Conservation (phyloP, 2,888 invertebrate genomes). For the Drosophila nr. medialis region DNA sequence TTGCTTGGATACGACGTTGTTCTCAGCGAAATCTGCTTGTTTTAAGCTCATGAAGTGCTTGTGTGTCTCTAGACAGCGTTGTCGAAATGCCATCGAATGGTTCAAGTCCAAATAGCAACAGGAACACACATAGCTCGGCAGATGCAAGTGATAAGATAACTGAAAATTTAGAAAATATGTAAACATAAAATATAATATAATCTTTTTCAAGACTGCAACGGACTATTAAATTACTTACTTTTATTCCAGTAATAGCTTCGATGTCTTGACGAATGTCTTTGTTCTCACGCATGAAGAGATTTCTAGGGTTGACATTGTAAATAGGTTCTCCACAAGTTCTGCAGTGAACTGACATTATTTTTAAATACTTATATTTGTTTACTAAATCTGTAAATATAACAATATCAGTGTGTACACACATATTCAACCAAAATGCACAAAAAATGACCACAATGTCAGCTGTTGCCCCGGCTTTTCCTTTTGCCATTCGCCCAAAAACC, state of each 20-base stretch:
- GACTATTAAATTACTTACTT: slow-evolving; percentile 21
- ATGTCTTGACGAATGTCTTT: slow-evolving; percentile 39
- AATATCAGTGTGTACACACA: slow-evolving; percentile 16
- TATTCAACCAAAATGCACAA: background rate
- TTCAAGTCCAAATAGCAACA: slow-evolving; percentile 62
- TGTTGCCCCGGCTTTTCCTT: background rate
- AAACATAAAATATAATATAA: background rate
- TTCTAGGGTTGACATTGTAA: slow-evolving; percentile 50
- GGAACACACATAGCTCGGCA: slow-evolving; percentile 61
- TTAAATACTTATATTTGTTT: background rate
- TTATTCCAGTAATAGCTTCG: slow-evolving; percentile 50
- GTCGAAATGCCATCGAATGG: slow-evolving; percentile 54
- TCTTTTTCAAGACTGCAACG: background rate
- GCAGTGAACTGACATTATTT: slow-evolving; percentile 40
- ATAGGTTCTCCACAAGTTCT: slow-evolving; percentile 62
- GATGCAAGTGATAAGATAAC: slow-evolving; percentile 20
- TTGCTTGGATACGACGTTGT: too few species aligned
- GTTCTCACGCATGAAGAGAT: slow-evolving; percentile 48
- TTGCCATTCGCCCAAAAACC: slow-evolving; percentile 25
- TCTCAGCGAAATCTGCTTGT: background rate
- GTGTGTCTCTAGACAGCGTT: slow-evolving; percentile 56
- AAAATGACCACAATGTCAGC: slow-evolving; percentile 10
- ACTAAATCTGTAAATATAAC: background rate
- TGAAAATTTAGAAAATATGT: slow-evolving; percentile 6
- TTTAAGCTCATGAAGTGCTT: slow-evolving; percentile 8